Evolutionary conservation across 2,797 vertebrate species (phyloP).

Genomic region (Scomberomorus guttatus): DNA sequence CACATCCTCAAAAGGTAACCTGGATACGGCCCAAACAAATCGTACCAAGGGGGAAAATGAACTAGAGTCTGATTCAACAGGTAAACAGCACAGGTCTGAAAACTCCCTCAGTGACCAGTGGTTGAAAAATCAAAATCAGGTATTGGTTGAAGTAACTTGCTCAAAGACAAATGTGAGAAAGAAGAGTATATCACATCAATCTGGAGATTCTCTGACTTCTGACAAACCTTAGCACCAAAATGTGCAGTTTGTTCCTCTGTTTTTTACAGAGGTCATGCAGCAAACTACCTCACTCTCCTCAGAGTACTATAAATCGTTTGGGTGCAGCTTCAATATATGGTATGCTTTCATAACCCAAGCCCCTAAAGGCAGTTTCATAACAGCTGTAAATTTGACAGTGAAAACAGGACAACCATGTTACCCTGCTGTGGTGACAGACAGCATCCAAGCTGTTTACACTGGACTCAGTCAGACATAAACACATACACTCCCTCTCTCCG

Average conservation of each 20-base stretch:
- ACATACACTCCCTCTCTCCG: constrained; percentile 25
- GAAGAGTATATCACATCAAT: neutral
- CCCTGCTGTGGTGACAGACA: constrained; percentile 66
- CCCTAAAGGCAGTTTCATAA: constrained; percentile 59
- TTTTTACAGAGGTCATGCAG: constrained; percentile 34
- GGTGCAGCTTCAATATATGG: constrained; percentile 30
- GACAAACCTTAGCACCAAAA: constrained; percentile 25
- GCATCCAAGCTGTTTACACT: constrained; percentile 72
- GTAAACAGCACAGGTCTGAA: too few species aligned
- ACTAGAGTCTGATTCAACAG: too few species aligned
- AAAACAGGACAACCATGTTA: constrained; percentile 64
- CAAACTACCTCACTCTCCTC: constrained; percentile 23
- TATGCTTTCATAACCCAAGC: constrained; percentile 47
- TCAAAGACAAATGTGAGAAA: neutral
- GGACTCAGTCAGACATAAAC: constrained; percentile 66
- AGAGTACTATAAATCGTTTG: constrained; percentile 39
- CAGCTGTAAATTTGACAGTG: constrained; percentile 62
- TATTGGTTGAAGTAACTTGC: neutral
- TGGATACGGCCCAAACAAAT: too few species aligned
- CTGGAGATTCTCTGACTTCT: constrained; percentile 33
- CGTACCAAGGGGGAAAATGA: too few species aligned
- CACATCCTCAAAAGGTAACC: too few species aligned
- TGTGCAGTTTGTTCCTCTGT: constrained; percentile 37
- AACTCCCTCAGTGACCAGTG: neutral
- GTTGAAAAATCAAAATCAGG: neutral